Evolutionary conservation across 53 echinoderm and acorn worm genomes (phyloP).

Genomic region (Mesocentrotus franciscanus): DNA sequence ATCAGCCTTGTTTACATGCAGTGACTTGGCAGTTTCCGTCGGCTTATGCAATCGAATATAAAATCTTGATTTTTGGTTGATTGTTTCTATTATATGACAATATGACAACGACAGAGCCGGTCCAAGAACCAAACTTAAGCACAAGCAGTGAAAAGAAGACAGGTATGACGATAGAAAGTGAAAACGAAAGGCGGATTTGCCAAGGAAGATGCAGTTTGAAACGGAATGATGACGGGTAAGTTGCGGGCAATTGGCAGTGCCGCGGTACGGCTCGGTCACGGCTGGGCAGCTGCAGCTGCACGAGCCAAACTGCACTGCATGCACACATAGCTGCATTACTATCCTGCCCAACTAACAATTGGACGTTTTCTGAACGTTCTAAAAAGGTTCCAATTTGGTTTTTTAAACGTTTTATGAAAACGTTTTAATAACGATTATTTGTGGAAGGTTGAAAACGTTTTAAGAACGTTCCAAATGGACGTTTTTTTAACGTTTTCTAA

Average conservation of each 20-base stretch:
- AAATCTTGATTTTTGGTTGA: background rate
- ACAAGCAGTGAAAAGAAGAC: background rate
- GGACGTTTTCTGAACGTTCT: too few species aligned
- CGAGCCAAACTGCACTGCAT: background rate
- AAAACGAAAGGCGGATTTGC: constrained; percentile 19
- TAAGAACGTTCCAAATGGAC: too few species aligned
- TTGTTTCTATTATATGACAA: background rate
- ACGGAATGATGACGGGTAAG: constrained; percentile 41
- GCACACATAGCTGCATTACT: background rate
- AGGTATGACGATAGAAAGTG: constrained; percentile 23
- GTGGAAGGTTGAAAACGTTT: too few species aligned
- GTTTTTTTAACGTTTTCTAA: too few species aligned
- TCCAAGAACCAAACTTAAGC: background rate
- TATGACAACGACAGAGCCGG: background rate
- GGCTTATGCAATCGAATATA: constrained; percentile 26
- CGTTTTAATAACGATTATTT: too few species aligned
- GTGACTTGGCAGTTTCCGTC: background rate
- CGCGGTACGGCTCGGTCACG: background rate
- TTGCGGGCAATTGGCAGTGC: background rate
- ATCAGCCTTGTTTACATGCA: background rate
- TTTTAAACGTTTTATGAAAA: too few species aligned
- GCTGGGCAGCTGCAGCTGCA: background rate
- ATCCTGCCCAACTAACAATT: too few species aligned
- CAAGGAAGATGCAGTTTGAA: background rate
- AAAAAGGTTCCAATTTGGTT: too few species aligned